These are phyloP conservation scores for Rallus limicola DNA, from an alignment of 2,113 vertebrate genomes.

Conservation along the genomic window DNA sequence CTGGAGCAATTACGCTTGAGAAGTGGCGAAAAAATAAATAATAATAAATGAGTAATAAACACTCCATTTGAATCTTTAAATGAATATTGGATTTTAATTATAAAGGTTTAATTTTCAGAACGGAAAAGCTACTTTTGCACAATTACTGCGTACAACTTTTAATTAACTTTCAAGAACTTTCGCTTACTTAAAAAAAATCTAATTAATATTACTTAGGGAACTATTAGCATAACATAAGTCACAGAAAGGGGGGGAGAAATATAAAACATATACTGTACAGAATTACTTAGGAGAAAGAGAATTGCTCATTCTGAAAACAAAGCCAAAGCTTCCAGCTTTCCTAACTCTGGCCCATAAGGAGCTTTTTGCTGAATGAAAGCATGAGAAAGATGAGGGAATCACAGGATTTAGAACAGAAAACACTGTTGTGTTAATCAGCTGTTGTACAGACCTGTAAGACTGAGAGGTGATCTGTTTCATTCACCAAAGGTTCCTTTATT, in stretches of 20 bases:
- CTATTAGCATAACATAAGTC: slow-evolving; percentile 71
- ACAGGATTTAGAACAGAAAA: background rate
- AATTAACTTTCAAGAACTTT: slow-evolving; percentile 84
- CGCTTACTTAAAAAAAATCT: slow-evolving; percentile 69
- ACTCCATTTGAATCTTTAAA: slow-evolving; percentile 69
- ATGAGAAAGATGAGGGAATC: background rate
- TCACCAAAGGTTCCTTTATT: background rate
- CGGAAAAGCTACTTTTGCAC: slow-evolving; percentile 75
- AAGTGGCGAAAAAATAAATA: slow-evolving; percentile 55
- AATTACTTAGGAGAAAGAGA: background rate
- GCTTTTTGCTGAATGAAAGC: background rate
- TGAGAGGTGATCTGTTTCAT: background rate
- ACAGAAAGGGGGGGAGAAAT: background rate
- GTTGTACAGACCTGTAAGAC: background rate
- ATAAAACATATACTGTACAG: slow-evolving; percentile 10
- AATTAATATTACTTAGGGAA: slow-evolving; percentile 78
- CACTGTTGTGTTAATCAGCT: background rate
- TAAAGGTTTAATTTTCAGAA: slow-evolving; percentile 78
- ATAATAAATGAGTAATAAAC: slow-evolving; percentile 75
- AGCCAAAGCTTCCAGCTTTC: background rate
- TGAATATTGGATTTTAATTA: slow-evolving; percentile 80
- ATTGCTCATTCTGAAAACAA: slow-evolving; percentile 5
- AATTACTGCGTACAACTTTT: slow-evolving; percentile 78
- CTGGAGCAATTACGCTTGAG: background rate
- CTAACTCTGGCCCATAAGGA: background rate